Percentiles rank a stretch among this genome's conserved stretches.
These are phyloP conservation scores for Erythrolamprus reginae DNA, from an alignment of 2,113 vertebrate species.

Conservation along the genomic window DNA sequence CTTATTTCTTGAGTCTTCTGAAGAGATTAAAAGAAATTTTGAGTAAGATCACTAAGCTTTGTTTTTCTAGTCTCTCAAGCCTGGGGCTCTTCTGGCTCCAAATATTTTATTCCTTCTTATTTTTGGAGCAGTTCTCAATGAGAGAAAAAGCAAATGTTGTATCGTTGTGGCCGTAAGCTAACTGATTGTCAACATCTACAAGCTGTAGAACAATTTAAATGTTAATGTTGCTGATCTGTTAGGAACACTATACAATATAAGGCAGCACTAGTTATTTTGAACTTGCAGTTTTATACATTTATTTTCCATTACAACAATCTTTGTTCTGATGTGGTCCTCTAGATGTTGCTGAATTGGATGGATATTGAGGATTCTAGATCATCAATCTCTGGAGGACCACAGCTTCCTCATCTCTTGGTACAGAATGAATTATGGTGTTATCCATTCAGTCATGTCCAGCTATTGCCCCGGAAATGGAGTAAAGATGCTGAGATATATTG, in stretches of 20 bases:
- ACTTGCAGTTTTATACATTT: neutral
- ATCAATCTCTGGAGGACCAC: neutral
- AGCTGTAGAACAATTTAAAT: neutral
- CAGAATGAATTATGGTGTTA: conserved; percentile 1
- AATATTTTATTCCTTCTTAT: neutral
- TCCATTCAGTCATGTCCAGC: neutral
- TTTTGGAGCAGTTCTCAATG: neutral
- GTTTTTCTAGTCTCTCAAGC: neutral
- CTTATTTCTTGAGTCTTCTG: neutral
- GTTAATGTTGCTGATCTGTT: neutral
- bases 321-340: neutral
- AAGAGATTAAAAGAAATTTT: neutral
- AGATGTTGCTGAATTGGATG: neutral
- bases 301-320: neutral
- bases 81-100: neutral
- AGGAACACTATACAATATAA: neutral
- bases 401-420: neutral
- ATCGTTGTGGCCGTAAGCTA: neutral
- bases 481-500: too few species aligned
- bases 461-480: too few species aligned
- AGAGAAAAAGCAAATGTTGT: neutral
- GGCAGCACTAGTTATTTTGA: neutral
- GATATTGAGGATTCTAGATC: neutral
- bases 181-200: neutral
- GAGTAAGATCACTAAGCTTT: neutral